Evolutionary conservation across 2,888 invertebrate species (phyloP).

Genomic region (Aspidapion aeneum): DNA sequence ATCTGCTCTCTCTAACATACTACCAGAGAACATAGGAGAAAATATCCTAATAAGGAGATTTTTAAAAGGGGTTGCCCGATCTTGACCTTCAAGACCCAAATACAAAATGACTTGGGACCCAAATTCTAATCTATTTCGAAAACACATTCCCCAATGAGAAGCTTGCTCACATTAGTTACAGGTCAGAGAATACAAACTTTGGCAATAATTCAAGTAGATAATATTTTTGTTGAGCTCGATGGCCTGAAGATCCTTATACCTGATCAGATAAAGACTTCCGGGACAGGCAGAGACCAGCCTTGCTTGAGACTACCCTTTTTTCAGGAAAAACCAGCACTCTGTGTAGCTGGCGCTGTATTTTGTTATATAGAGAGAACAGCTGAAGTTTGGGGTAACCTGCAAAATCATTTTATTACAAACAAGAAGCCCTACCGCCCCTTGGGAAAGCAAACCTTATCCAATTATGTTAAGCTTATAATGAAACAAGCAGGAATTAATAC

Average conservation of each 20-base stretch:
- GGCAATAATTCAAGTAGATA: too few species aligned
- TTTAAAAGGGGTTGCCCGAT: conserved; percentile 4
- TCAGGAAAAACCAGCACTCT: too few species aligned
- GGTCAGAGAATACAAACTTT: too few species aligned
- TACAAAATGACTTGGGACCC: conserved; percentile 13
- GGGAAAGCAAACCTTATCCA: conserved; percentile 6
- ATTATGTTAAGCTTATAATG: not conserved
- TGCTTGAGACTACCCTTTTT: too few species aligned
- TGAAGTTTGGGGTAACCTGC: not conserved
- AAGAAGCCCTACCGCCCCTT: not conserved
- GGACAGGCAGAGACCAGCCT: conserved; percentile 11
- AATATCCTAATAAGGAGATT: not conserved
- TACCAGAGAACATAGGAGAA: conserved; percentile 2
- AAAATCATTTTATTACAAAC: not conserved
- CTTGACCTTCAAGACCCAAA: conserved; percentile 7
- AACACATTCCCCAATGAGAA: not conserved
- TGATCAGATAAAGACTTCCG: conserved; percentile 14
- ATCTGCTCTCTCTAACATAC: conserved; percentile 3
- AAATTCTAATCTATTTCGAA: conserved; percentile 2
- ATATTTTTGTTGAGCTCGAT: too few species aligned
- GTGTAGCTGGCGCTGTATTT: too few species aligned
- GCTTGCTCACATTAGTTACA: too few species aligned
- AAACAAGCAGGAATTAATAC: conserved; percentile 1
- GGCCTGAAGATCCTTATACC: too few species aligned
- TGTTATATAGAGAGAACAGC: not conserved